Base-by-base conservation (phyloP, 1,140 invertebrate species). In the Ctenoplectra terminalis region DNA sequence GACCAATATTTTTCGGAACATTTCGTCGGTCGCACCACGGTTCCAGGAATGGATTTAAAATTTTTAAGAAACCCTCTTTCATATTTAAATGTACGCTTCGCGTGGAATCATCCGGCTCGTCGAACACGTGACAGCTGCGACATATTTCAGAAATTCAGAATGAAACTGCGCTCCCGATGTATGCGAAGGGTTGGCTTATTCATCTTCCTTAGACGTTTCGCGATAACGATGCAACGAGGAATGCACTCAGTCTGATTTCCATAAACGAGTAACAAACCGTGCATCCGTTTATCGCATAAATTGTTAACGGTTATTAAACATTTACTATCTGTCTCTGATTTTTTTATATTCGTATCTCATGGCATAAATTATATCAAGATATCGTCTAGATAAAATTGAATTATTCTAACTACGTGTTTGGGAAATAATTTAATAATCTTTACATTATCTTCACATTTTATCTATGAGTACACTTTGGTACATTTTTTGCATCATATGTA, bases 1-100 rank as follows among this genome's bases (percentile, higher is more conserved):
- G 56, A 52, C 69, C 77, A 75, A 81, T 75, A 81, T 81, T 74
- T 75, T 20, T 29, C 50, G 40, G 50, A 34, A 75, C 61, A 56
- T 81, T 75, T 58, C 61, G 48, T 13, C 58, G 67, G 40, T n/a
- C 23, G 37, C 54, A 73, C 34, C 78, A 78, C 77, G 78, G 78
- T 81, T 72, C 75, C 43, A 60, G 66, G 78, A 88, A 84, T 88
- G 81, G 83, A 80, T 83, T 89, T 87, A 88, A 89, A 90, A 89
- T 87, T 89, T 88, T 87, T 83, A 84, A 89, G 88, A 60, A 82
- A 78, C 40, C 83, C 80, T 90, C 90, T 90, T 89, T 91, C 90
- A 90, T 89, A 90, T 90, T 91, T 90, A 91, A 91, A 91, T 89
- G 87, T 63, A 78, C 86, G 85, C 86, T 83, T 90, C 83, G 81